These are phyloP conservation scores for Hipposideros armiger DNA, from an alignment of 2,113 vertebrate genomes.

Conservation along the genomic window DNA sequence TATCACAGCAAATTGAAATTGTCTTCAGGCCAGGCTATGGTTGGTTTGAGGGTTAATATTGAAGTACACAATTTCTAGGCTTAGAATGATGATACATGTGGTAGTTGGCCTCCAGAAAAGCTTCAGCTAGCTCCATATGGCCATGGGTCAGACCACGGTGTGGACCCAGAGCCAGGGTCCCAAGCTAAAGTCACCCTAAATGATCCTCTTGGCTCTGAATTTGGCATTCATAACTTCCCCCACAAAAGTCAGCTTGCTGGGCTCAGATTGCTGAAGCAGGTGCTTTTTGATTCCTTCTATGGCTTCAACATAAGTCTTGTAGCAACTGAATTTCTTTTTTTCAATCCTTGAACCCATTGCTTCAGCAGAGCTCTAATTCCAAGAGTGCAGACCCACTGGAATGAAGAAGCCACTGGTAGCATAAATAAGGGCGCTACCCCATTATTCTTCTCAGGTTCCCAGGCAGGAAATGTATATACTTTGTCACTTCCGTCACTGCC, in stretches of 20 bases:
- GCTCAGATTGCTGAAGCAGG: constrained; percentile 89
- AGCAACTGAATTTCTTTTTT: constrained; percentile 91
- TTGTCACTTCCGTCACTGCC: constrained; percentile 90
- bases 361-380: constrained; percentile 92
- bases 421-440: constrained; percentile 93
- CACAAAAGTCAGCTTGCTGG: constrained; percentile 90
- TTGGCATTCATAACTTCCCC: constrained; percentile 91
- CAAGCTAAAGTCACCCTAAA: constrained; percentile 92
- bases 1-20: constrained; percentile 92
- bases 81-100: constrained; percentile 93
- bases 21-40: constrained; percentile 89
- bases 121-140: constrained; percentile 90
- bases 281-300: constrained; percentile 91
- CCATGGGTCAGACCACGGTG: constrained; percentile 88
- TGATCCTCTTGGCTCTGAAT: constrained; percentile 93
- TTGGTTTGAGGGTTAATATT: constrained; percentile 85
- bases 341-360: constrained; percentile 93
- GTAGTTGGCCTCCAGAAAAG: constrained; percentile 92
- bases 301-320: constrained; percentile 89
- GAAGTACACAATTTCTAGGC: constrained; percentile 92
- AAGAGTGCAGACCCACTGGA: constrained; percentile 91
- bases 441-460: constrained; percentile 93
- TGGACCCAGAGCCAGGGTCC: constrained; percentile 89
- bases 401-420: constrained; percentile 92
- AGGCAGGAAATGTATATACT: constrained; percentile 88